A percentile compares a stretch with the other conserved stretches of the same genome.
Conservation (phyloP, 1,140 invertebrate species). For the Saccostrea glomerata region DNA sequence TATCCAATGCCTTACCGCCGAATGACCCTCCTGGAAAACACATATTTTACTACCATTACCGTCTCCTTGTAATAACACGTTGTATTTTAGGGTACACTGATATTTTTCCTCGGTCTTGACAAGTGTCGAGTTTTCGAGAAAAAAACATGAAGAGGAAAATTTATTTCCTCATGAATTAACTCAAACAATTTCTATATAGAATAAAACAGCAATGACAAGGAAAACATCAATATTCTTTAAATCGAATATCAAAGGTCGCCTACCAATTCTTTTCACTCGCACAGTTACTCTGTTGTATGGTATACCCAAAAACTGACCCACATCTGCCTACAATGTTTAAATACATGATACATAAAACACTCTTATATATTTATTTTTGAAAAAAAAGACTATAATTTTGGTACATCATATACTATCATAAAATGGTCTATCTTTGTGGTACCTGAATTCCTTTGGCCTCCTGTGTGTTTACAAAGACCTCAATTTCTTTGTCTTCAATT, state of each 20-base stretch:
- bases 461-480: constrained; percentile 90
- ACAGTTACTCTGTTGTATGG: constrained; percentile 87
- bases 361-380: too few species aligned
- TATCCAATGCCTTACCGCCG: constrained; percentile 95
- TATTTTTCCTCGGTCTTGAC: too few species aligned
- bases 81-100: too few species aligned
- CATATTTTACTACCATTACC: background rate
- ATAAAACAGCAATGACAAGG: too few species aligned
- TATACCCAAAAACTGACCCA: constrained; percentile 85
- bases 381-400: background rate
- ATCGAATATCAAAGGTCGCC: background rate
- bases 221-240: too few species aligned
- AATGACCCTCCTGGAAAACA: constrained; percentile 88
- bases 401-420: background rate
- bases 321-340: background rate
- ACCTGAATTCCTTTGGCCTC: constrained; percentile 86
- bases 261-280: constrained; percentile 89
- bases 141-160: too few species aligned
- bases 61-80: too few species aligned
- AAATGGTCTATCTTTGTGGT: background rate
- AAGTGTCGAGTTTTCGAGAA: too few species aligned
- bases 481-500: constrained; percentile 89
- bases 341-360: background rate
- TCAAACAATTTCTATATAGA: too few species aligned
- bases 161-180: too few species aligned